These are phyloP conservation scores for Torymus tubicola DNA, from an alignment of 2,888 invertebrate genomes.

Conservation along the genomic window DNA sequence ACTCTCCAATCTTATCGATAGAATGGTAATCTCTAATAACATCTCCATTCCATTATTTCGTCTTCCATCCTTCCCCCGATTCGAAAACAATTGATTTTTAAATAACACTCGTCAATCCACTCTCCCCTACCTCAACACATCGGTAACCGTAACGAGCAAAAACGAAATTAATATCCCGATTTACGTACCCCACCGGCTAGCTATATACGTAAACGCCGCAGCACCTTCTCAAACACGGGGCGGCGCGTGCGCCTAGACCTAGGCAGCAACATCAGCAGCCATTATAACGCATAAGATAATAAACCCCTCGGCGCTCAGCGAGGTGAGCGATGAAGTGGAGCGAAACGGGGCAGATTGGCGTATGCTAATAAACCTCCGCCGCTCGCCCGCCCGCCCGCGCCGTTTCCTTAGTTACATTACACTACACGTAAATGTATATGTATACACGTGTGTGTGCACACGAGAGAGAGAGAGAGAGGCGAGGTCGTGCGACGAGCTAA, in stretches of 20 bases:
- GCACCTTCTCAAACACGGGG: neutral
- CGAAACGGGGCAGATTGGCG: conserved; percentile 71
- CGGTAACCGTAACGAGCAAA: neutral
- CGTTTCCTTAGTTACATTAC: conserved; percentile 73
- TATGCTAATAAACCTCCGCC: conserved; percentile 74
- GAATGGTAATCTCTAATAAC: too few relatives aligned
- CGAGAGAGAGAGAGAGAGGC: neutral
- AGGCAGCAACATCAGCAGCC: neutral
- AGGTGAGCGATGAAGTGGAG: conserved; percentile 73
- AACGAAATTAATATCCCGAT: neutral
- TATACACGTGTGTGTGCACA: conserved; percentile 55
- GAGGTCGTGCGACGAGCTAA: conserved; percentile 28
- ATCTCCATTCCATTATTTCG: too few relatives aligned
- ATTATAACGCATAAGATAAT: conserved; percentile 70
- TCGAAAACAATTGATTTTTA: too few relatives aligned
- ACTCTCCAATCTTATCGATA: too few relatives aligned
- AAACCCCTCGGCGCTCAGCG: conserved; percentile 73
- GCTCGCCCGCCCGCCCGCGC: conserved; percentile 58
- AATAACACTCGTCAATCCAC: too few relatives aligned
- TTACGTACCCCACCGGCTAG: too few relatives aligned
- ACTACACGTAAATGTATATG: conserved; percentile 55
- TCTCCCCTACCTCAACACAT: neutral
- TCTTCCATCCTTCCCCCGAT: too few relatives aligned
- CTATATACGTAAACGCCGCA: conserved; percentile 5
- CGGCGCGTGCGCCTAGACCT: neutral